Conservation (phyloP, 92 coral and sea anemone genomes). For the Epizoanthus rinbou region DNA sequence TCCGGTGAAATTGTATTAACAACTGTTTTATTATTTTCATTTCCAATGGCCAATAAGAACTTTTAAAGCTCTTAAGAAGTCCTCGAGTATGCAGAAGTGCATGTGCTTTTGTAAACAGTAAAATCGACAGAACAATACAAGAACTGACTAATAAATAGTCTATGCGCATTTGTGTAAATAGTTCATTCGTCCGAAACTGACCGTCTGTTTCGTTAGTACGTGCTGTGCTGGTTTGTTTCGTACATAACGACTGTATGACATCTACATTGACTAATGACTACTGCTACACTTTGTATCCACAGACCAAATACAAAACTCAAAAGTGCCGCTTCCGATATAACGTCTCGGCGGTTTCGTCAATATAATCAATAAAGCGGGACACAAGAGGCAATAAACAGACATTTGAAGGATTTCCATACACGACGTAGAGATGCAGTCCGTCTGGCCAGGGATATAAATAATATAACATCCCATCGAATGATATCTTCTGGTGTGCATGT, state of each 20-base stretch:
- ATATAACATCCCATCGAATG: too few relatives aligned
- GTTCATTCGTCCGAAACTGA: conserved; percentile 9
- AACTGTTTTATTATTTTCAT: too few relatives aligned
- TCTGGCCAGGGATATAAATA: too few relatives aligned
- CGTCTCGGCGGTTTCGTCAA: neutral
- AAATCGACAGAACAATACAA: neutral
- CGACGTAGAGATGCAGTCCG: too few relatives aligned
- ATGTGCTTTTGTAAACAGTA: neutral
- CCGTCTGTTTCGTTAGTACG: neutral
- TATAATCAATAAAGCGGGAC: too few relatives aligned
- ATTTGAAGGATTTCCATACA: too few relatives aligned
- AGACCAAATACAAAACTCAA: too few relatives aligned
- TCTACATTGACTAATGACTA: neutral
- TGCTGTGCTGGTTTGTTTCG: neutral
- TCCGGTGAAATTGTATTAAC: too few relatives aligned
- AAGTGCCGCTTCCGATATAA: neutral
- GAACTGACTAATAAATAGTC: too few relatives aligned
- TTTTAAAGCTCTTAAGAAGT: neutral
- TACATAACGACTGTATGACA: neutral
- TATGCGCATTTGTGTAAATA: neutral
- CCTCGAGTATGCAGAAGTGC: neutral
- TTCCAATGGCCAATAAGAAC: neutral
- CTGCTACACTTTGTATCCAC: neutral
- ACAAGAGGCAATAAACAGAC: neutral
- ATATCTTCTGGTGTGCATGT: too few relatives aligned